These are phyloP conservation scores for Acrocephalus scirpaceus DNA, from an alignment of 2,797 vertebrate genomes.

Conservation along the genomic window DNA sequence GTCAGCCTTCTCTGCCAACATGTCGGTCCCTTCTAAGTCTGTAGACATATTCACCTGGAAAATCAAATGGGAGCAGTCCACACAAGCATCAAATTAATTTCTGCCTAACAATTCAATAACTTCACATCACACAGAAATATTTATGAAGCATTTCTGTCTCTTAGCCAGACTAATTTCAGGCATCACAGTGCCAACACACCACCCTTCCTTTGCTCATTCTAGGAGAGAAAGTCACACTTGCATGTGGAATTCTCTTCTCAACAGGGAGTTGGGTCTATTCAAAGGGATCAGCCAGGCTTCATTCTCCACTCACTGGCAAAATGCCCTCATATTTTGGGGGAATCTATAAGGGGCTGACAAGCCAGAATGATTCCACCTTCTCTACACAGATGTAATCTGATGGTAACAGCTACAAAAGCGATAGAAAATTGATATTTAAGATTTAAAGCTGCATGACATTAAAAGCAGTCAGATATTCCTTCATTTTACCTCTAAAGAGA, in stretches of 20 bases:
- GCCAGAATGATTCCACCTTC: not conserved
- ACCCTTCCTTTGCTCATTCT: not conserved
- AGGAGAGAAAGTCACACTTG: not conserved
- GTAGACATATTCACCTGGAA: conserved; percentile 96
- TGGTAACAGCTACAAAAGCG: not conserved
- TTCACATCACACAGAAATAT: not conserved
- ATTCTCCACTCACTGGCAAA: not conserved
- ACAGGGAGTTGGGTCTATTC: not conserved
- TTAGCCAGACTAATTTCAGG: not conserved
- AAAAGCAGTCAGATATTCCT: not conserved
- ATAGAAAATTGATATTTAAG: not conserved
- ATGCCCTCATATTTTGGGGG: not conserved
- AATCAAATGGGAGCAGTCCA: not conserved
- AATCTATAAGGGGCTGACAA: not conserved
- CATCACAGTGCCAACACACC: not conserved
- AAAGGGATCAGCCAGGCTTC: not conserved
- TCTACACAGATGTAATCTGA: not conserved
- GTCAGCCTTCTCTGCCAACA: conserved; percentile 98
- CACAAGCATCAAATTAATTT: not conserved
- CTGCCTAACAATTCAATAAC: not conserved
- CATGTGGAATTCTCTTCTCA: not conserved
- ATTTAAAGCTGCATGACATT: not conserved
- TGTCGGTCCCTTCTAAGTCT: conserved; percentile 93
- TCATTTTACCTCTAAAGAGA: not conserved
- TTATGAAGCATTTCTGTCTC: not conserved